A percentile compares a stretch with the other conserved stretches of the same genome.
phyloP scores from a whole-genome alignment of 2,888 invertebrate genomes.

The Parnassius glacialis region DNA sequence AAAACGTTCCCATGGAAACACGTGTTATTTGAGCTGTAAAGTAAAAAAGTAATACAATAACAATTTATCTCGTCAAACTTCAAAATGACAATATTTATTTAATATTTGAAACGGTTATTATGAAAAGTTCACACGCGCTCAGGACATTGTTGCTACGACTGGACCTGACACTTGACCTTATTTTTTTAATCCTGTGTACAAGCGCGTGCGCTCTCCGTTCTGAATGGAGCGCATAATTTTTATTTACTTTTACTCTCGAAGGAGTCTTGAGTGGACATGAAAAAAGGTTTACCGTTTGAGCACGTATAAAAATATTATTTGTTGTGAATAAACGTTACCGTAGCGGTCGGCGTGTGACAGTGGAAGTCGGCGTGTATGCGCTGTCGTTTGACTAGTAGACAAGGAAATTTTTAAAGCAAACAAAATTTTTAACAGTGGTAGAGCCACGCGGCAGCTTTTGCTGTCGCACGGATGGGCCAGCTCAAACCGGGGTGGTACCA shows the following conservation, averaged over 20 bases:
- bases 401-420: neutral
- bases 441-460: too few relatives aligned
- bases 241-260: conserved; percentile 71
- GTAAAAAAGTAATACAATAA: conserved; percentile 2
- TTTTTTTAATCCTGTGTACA: conserved; percentile 43
- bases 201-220: conserved; percentile 59
- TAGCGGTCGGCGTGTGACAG: conserved; percentile 46
- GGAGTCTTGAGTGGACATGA: conserved; percentile 55
- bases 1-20: neutral
- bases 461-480: too few relatives aligned
- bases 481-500: too few relatives aligned
- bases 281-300: conserved; percentile 59
- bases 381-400: neutral
- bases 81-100: conserved; percentile 25
- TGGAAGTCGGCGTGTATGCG: conserved; percentile 34
- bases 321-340: conserved; percentile 50
- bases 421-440: too few relatives aligned
- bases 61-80: conserved; percentile 2
- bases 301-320: conserved; percentile 59
- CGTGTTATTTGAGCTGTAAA: neutral
- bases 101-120: conserved; percentile 28
- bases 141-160: conserved; percentile 25
- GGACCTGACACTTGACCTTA: conserved; percentile 36
- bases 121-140: conserved; percentile 29
- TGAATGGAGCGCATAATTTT: conserved; percentile 74